Evolutionary conservation across 1,140 invertebrate species (phyloP), one percentile per base, ranked within the genome.

Genomic region (Hydropsyche tenuis): DNA sequence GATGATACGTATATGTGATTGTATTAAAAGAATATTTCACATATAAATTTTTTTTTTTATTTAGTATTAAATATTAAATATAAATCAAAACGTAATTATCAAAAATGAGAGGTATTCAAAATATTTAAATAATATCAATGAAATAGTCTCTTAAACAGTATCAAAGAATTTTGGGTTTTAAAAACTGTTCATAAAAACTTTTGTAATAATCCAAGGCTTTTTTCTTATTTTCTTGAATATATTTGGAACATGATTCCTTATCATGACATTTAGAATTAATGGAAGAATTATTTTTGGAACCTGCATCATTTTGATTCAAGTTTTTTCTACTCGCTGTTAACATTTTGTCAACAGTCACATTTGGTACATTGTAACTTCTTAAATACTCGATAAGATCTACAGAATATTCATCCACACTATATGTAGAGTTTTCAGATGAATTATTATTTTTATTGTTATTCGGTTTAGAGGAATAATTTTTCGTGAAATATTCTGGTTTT

Each of bases 171-270:
- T 22, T 82, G 3, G 80, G 78, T 6, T 82, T 77, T 18, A n/a
- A n/a, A n/a, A 85, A 64, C 56, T 85, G 83, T 0, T 23, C 63
- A 65, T 65, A 76, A 20, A 85, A 80, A 74, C 84, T 84, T 79
- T 84, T 85, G 72, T 85, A 85, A 77, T 85, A 85, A 77, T 85
- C 82, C 45, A 85, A 77, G 4, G 84, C 84, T 75, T 82, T 84
- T 62, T 84, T 82, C 42, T 78, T 81, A 70, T 85, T 83, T 60
- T 85, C 81, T 1, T 72, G 75, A 30, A 76, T 63, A 37, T 63
- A 73, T 68, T 64, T 73, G 0, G 72, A 62, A 53, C 75, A 76
- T 1, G 72, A 76, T 18, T 76, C 72, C 27, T 76, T 76, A 69
- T 76, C 72, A 48, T 56, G 62, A 25, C 75, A 76, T 25, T 51